phyloP scores from a whole-genome alignment of 1,140 invertebrate genomes.

The Heliconius himera region DNA sequence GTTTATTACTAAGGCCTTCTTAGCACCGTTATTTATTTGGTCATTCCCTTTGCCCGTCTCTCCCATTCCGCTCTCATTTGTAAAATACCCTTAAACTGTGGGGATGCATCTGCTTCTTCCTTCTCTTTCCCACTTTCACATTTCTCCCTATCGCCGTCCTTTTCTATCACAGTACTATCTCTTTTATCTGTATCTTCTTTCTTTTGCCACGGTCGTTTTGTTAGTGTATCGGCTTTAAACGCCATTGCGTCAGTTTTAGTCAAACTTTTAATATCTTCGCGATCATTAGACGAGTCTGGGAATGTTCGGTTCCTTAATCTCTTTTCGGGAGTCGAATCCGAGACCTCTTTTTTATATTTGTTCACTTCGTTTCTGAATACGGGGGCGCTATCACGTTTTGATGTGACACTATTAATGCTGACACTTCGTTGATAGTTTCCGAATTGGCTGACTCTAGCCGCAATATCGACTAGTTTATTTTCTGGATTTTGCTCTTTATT shows the following conservation, averaged over 20 bases:
- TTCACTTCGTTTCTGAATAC: conserved; percentile 66
- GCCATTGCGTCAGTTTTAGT: conserved; percentile 70
- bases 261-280: conserved; percentile 74
- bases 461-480: conserved; percentile 75
- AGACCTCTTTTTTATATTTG: conserved; percentile 80
- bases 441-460: conserved; percentile 71
- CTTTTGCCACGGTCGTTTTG: conserved; percentile 73
- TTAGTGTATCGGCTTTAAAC: conserved; percentile 74
- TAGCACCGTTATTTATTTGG: conserved; percentile 80
- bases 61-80: conserved; percentile 89
- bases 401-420: conserved; percentile 70
- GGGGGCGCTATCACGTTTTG: conserved; percentile 69
- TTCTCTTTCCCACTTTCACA: conserved; percentile 60
- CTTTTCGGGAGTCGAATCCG: conserved; percentile 79
- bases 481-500: conserved; percentile 59
- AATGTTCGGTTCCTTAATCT: conserved; percentile 78
- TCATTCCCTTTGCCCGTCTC: conserved; percentile 85
- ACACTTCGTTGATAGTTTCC: conserved; percentile 73
- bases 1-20: conserved; percentile 32
- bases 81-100: conserved; percentile 86
- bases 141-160: conserved; percentile 62
- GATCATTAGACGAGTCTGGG: conserved; percentile 76
- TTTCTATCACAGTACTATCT: conserved; percentile 76
- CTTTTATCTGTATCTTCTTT: conserved; percentile 67
- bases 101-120: conserved; percentile 77